Base-by-base conservation (phyloP, 2,113 vertebrate species). In the Bucco capensis region DNA sequence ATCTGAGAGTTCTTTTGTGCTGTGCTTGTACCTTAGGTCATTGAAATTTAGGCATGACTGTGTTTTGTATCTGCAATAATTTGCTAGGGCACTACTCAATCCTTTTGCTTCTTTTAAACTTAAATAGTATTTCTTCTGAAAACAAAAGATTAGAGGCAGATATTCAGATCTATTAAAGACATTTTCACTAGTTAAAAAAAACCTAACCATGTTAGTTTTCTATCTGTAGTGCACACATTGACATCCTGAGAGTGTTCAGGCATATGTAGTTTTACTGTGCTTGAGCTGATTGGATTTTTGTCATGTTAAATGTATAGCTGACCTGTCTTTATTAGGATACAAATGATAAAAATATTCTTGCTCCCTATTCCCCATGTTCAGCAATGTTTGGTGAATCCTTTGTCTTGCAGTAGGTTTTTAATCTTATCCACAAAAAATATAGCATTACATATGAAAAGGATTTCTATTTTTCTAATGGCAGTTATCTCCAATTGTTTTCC, bases 251-350 rank as follows among this genome's bases (percentile, higher is more conserved):
- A 51, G 56, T 65, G 23, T 19, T 83, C 10, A 56, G 21, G 8
- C 40, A 35, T 30, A 22, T 2, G 0, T 27, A 22, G 14, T 38
- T 82, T 64, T 69, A 54, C 27, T 4, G 28, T 0, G 0, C 14
- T 8, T 49, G 33, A 79, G 3, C n/a, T 50, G 46, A 25, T 10
- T 47, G 37, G 22, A 72, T 49, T 54, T 71, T 37, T 57, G 72
- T 14, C 19, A 22, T 30, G 62, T 54, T 65, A 28, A 54, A 35
- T 46, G 15, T 46, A 4, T 38, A 56, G 28, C 40, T 71, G 28
- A 57, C 35, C 24, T 35, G 12, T 18, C 37, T 47, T 70, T 57
- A 27, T n/a, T 12, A 67, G 30, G 16, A 51, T 51, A 72, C 10
- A 17, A 35, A 30, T 38, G 30, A 23, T 49, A 12, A 50, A 65